Base-by-base conservation (phyloP, 2,888 invertebrate species). In the Dendrolimus houi region DNA sequence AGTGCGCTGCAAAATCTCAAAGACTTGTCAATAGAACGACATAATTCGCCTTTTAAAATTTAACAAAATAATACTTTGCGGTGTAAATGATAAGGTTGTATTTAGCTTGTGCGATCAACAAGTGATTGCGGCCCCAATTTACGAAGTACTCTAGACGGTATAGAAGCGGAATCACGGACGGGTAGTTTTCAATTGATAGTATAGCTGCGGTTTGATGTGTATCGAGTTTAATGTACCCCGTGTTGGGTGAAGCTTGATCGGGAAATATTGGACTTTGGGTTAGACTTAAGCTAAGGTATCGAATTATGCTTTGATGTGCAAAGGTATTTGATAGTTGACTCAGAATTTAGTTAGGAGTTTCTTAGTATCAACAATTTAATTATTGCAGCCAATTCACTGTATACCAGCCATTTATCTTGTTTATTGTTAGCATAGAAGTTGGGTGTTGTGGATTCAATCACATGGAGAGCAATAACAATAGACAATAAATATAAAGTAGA, bases 121-220 rank as follows among this genome's bases (percentile, higher is more conserved):
- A 70, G 68, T 67, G 64, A 70, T 74, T 71, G 71, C 58, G 63
- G 53, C 58, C 53, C 57, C 65, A 60, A 66, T 62, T 69, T 70
- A 56, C 53, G 57, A 52, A 59, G 62, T 54, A 63, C 54, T 47
- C 2, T 47, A 47, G 47, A 47, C 47, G 64, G 68, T 74, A 66
- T 66, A 57, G 62, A 64, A 67, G 63, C 75, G 79, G 77, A 81
- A 81, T 78, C 80, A 82, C 75, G 77, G 79, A 62, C 72, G 75
- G 79, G 76, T 79, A 74, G 77, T 66, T 82, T 84, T 81, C 79
- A 84, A 82, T 82, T 82, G 80, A 77, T 81, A 77, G 76, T 73
- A 69, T 74, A 77, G 79, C 81, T 72, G 79, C 65, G 79, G 79
- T 77, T 74, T 70, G 74, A 69, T 70, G 69, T 71, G 71, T 77